Evolutionary conservation across 2,113 vertebrate genomes (phyloP).

Genomic region (Pteruthius melanotis): DNA sequence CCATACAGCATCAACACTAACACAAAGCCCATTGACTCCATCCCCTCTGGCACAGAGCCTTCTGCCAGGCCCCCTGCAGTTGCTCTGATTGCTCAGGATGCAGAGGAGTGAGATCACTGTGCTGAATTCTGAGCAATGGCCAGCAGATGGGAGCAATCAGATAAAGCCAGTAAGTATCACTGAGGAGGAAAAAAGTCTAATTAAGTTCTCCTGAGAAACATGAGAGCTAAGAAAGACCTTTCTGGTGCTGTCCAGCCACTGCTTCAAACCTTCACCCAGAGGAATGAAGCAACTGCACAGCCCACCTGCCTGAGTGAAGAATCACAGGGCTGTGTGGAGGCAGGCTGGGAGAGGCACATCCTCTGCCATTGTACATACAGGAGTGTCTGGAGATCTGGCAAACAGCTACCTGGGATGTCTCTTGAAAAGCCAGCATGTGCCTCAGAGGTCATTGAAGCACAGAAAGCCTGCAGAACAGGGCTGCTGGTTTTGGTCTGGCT

Average conservation of each 20-base stretch:
- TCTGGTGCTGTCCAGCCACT: neutral
- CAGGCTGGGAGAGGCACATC: neutral
- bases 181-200: neutral
- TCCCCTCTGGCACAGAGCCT: constrained; percentile 28
- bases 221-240: neutral
- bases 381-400: neutral
- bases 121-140: constrained; percentile 39
- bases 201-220: constrained; percentile 19
- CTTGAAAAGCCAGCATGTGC: neutral
- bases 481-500: neutral
- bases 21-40: constrained; percentile 31
- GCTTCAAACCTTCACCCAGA: neutral
- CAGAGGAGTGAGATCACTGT: constrained; percentile 43
- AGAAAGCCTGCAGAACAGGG: neutral
- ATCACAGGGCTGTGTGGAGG: rapidly evolving
- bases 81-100: constrained; percentile 14
- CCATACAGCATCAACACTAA: neutral
- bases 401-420: neutral
- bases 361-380: neutral
- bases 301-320: neutral
- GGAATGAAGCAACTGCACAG: neutral
- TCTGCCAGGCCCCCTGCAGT: neutral
- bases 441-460: neutral
- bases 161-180: constrained; percentile 34
- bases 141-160: constrained; percentile 66